A percentile compares a stretch with the other conserved stretches of the same genome.
These are phyloP conservation scores for Piliocolobus tephrosceles DNA, from an alignment of 2,113 vertebrate species.

Conservation along the genomic window DNA sequence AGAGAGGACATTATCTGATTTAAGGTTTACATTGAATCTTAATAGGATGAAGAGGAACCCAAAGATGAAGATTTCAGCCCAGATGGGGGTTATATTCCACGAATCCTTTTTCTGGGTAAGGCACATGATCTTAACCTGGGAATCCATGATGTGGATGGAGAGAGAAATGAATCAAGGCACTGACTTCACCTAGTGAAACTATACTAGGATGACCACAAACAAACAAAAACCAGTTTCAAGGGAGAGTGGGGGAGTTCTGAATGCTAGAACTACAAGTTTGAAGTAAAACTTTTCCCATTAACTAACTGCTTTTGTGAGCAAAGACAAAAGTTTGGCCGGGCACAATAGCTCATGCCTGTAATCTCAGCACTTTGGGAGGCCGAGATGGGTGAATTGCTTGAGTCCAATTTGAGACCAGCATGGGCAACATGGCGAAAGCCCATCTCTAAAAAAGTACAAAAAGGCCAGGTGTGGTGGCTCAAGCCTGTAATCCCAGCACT, in stretches of 20 bases:
- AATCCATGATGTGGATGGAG: background rate
- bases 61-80: slow-evolving; percentile 95
- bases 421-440: no score
- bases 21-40: slow-evolving; percentile 28
- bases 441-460: no score
- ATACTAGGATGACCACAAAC: background rate
- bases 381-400: no score
- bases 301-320: slow-evolving; percentile 14
- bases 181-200: background rate
- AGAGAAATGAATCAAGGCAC: background rate
- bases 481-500: no score
- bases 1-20: background rate
- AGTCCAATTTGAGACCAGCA: no score
- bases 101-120: slow-evolving; percentile 97
- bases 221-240: slow-evolving; percentile 3
- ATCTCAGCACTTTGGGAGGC: no score
- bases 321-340: background rate
- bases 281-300: background rate
- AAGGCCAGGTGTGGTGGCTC: no score
- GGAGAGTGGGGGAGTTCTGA: background rate
- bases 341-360: no score
- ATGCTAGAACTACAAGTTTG: background rate
- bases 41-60: slow-evolving; percentile 97
- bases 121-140: background rate
- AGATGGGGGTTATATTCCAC: slow-evolving; percentile 97